These are phyloP conservation scores for Pagrus major DNA, from an alignment of 2,113 vertebrate genomes.

Conservation along the genomic window DNA sequence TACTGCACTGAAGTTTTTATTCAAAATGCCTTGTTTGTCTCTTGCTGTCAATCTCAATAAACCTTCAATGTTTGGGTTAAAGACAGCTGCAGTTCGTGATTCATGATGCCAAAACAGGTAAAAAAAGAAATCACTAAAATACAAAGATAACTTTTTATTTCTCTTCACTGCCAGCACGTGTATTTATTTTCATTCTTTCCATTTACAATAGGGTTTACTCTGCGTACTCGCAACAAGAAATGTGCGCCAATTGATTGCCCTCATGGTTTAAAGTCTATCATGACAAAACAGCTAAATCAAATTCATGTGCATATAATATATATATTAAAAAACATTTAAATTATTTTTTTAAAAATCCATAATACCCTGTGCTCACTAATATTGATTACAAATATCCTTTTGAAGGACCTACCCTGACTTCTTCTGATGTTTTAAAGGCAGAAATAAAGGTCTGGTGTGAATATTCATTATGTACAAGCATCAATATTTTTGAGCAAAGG, in stretches of 20 bases:
- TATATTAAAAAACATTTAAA: slow-evolving; percentile 66
- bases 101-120: background rate
- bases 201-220: slow-evolving; percentile 52
- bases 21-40: slow-evolving; percentile 49
- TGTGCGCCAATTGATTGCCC: slow-evolving; percentile 58
- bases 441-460: slow-evolving; percentile 58
- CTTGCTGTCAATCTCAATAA: slow-evolving; percentile 54
- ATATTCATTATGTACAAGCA: slow-evolving; percentile 78
- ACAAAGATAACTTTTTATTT: slow-evolving; percentile 74
- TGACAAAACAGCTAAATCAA: slow-evolving; percentile 73
- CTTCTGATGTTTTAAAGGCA: slow-evolving; percentile 53
- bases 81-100: background rate
- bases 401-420: slow-evolving; percentile 75
- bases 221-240: slow-evolving; percentile 54
- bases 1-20: slow-evolving; percentile 22
- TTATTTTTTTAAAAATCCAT: slow-evolving; percentile 56
- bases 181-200: slow-evolving; percentile 48
- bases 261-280: slow-evolving; percentile 54
- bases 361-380: slow-evolving; percentile 78
- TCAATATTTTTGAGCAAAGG: slow-evolving; percentile 79
- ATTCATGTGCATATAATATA: slow-evolving; percentile 67
- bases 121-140: slow-evolving; percentile 31
- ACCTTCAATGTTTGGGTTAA: slow-evolving; percentile 35
- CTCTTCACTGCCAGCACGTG: slow-evolving; percentile 57
- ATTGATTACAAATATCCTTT: slow-evolving; percentile 66